Evolutionary conservation across 2,797 vertebrate genomes (phyloP).

Genomic region (Sebastes nivosus): DNA sequence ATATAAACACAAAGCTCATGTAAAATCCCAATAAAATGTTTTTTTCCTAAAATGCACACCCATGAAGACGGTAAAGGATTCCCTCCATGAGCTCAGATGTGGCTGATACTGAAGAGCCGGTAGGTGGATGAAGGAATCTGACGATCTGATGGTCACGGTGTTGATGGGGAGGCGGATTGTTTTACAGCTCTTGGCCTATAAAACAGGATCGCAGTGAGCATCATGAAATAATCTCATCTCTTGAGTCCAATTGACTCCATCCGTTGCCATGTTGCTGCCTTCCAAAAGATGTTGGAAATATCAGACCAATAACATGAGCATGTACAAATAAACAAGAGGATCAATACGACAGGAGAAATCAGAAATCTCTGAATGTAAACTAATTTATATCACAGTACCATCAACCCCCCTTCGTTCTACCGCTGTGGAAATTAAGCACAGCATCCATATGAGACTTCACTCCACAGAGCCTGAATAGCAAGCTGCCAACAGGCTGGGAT

Average conservation of each 20-base stretch:
- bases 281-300: background rate
- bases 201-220: background rate
- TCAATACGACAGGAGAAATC: background rate
- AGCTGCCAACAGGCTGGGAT: background rate
- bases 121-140: background rate
- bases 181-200: background rate
- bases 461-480: background rate
- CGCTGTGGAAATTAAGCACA: background rate
- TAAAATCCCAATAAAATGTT: too few relatives aligned
- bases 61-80: background rate
- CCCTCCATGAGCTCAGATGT: background rate
- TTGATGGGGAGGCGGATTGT: background rate
- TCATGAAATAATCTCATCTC: background rate
- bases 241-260: background rate
- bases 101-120: background rate
- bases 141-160: background rate
- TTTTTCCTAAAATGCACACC: background rate
- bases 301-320: background rate
- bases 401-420: background rate
- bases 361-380: background rate
- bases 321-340: background rate
- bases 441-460: background rate
- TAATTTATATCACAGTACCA: background rate
- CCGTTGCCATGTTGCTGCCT: background rate
- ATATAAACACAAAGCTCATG: too few relatives aligned